Base-by-base conservation (phyloP, 2,888 invertebrate genomes). In the Trisateles emortualis region DNA sequence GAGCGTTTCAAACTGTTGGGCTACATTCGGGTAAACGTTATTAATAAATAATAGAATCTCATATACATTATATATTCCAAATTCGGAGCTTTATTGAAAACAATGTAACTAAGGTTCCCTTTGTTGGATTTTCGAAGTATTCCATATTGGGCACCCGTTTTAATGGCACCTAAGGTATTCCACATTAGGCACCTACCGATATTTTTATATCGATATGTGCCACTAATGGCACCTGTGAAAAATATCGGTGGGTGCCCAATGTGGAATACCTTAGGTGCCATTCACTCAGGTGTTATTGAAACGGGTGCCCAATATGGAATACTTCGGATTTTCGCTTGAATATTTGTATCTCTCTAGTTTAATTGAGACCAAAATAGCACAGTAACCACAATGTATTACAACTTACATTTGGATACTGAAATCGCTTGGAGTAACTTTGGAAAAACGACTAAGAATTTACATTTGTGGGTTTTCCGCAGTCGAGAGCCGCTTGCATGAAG, bases 391-490 rank as follows among this genome's bases (percentile, higher is more conserved):
- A 29, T 54, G 47, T 61, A 54, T 32, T 50, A 44, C 45, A 49
- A 47, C 35, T 38, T 43, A 35, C 39, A 19, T 33, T 57, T 40
- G 16, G 38, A 19, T 30, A 52, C 38, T 43, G 51, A 49, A 68
- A 59, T 32, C 42, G 46, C 8, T 43, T 41, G 39, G 38, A 59
- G 48, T 60, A 30, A 50, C 40, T 59, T 46, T 16, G 16, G 48
- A 68, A 68, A 68, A 72, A 55, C 64, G 44, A 52, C 45, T 32
- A 52, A 52, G 56, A 64, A 64, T 68, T 71, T 61, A 72, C 59
- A 72, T 72, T 59, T 59, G 59, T 45, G 57, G 59, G 57, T 59
- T 46, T 59, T 10, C 58, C 53, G 43, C 26, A 47, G 44, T 53
- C 36, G 45, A 42, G 43, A 54, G 57, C 56, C 35, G 72, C 59